A percentile compares a stretch with the other conserved stretches of the same genome.
These are phyloP conservation scores for Leptonema lineaticorne DNA, from an alignment of 1,140 invertebrate genomes.

Conservation along the genomic window DNA sequence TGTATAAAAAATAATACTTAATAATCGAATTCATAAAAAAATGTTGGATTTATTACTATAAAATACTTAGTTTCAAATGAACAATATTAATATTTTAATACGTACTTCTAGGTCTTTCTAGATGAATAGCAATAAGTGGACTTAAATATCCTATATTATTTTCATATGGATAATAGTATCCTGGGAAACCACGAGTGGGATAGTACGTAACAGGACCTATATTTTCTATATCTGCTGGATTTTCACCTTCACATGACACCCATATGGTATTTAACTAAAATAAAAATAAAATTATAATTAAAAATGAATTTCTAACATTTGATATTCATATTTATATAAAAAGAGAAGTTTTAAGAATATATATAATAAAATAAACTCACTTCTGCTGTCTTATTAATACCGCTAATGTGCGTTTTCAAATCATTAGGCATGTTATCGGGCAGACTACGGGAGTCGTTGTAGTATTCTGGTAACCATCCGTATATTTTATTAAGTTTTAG, in stretches of 20 bases:
- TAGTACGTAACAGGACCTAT: conserved; percentile 77
- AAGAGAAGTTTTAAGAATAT: background rate
- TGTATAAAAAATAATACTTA: no score
- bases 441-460: conserved; percentile 61
- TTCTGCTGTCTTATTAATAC: background rate
- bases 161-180: conserved; percentile 79
- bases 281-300: conserved; percentile 24
- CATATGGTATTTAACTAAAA: conserved; percentile 75
- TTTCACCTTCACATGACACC: conserved; percentile 87
- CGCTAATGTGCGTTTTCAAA: conserved; percentile 62
- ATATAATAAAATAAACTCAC: background rate
- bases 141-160: conserved; percentile 83
- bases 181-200: conserved; percentile 74
- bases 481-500: conserved; percentile 82
- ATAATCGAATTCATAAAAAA: no score
- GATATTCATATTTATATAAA: background rate
- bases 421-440: conserved; percentile 67
- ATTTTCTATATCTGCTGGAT: conserved; percentile 85
- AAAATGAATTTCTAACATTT: background rate
- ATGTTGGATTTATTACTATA: no score
- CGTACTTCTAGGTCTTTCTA: conserved; percentile 75
- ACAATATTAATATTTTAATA: conserved; percentile 42
- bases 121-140: conserved; percentile 84
- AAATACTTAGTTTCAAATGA: background rate
- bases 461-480: conserved; percentile 73